Base-by-base conservation (phyloP, 1,140 invertebrate species). In the Frieseomelitta varia region DNA sequence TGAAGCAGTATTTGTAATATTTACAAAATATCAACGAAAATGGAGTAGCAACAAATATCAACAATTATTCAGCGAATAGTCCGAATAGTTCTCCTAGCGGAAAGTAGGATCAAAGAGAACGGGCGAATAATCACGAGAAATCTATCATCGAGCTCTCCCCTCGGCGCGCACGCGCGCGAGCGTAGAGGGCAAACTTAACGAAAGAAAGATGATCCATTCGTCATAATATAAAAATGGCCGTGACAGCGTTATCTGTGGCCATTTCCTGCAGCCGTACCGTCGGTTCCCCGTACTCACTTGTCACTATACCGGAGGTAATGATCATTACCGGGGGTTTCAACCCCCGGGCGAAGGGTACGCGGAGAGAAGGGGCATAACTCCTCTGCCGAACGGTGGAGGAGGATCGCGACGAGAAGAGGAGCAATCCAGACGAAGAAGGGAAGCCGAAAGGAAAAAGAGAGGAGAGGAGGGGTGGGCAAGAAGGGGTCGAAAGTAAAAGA, bases 241-340 rank as follows among this genome's bases (percentile, higher is more conserved):
- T 92, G 93, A 94, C 93, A 94, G 92, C 88, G 90, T 94, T 94
- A 94, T 94, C 93, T 94, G 86, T 86, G 91, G 90, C 90, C 92
- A 94, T 95, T 95, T 94, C 92, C 93, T 93, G 90, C 93, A 94
- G 93, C 88, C 89, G 86, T 87, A 88, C 87, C 79, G 73, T 65
- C 85, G 79, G 78, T 87, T 84, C 27, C 27, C 85, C 87, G 84
- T 87, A 47, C 92, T 93, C 93, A 93, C 93, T 94, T 94, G 93
- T 94, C 94, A 94, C 92, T 92, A 89, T 93, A 87, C 93, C 92
- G 92, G 92, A 94, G 93, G 93, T 95, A 94, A 95, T 95, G 93
- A 94, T 95, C 94, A 94, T 95, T 94, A 94, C 90, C 89, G 68
- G 74, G 88, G 88, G 82, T 88, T 86, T 86, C 82, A 82, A 87